phyloP scores from a whole-genome alignment of 2,888 invertebrate genomes.

The Drosophila neonasuta region DNA sequence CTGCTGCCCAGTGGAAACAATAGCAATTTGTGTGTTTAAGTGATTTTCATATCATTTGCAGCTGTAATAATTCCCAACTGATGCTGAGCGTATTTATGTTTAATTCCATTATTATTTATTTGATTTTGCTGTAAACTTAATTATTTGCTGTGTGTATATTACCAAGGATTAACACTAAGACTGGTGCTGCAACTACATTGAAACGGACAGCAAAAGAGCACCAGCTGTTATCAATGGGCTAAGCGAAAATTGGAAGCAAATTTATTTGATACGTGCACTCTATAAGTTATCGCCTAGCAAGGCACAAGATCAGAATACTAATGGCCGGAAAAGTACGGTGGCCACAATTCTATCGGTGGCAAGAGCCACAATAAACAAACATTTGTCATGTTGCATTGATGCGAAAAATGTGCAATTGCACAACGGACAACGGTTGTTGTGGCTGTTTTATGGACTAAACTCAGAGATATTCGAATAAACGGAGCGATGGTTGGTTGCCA shows the following conservation, averaged over 20 bases:
- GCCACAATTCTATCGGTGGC: conserved; percentile 10
- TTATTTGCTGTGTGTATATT: conserved; percentile 55
- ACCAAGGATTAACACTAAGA: conserved; percentile 47
- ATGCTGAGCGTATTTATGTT: conserved; percentile 15
- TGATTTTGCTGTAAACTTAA: conserved; percentile 39
- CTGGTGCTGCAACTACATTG: conserved; percentile 11
- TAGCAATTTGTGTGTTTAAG: conserved; percentile 4
- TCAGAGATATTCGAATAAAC: conserved; percentile 39
- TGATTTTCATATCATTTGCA: conserved; percentile 19
- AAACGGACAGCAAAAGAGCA: conserved; percentile 21
- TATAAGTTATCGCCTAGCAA: conserved; percentile 62
- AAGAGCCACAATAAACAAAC: conserved; percentile 55
- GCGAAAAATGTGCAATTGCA: conserved; percentile 57
- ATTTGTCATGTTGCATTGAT: conserved; percentile 68
- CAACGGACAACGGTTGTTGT: conserved; percentile 18
- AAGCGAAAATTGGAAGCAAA: conserved; percentile 55
- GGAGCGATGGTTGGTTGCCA: conserved; percentile 33
- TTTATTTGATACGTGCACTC: conserved; percentile 66
- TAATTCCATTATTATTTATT: conserved; percentile 52
- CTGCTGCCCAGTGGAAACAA: conserved; percentile 16
- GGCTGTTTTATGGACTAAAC: conserved; percentile 50
- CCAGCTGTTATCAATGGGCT: conserved; percentile 39
- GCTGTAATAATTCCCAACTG: conserved; percentile 35
- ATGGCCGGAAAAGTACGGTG: conserved; percentile 47
- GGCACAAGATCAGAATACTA: conserved; percentile 53